These are phyloP conservation scores for Microchrysa polita DNA, from an alignment of 2,888 invertebrate genomes.

Conservation along the genomic window DNA sequence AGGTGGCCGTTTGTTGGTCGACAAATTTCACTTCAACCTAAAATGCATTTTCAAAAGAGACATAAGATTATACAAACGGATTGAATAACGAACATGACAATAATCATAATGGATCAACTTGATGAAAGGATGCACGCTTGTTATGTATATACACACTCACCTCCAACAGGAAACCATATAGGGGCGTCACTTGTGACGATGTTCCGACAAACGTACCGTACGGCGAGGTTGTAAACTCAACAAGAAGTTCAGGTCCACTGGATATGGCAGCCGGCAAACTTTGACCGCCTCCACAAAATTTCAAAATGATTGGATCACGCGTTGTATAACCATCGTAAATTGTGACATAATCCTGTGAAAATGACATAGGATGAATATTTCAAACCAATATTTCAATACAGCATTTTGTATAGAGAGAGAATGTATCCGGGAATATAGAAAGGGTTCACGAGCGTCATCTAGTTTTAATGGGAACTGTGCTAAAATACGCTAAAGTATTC, in stretches of 20 bases:
- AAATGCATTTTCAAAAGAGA: constrained; percentile 36
- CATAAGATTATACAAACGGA: not conserved
- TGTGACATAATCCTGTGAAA: constrained; percentile 79
- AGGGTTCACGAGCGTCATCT: not conserved
- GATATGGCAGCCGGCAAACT: constrained; percentile 86
- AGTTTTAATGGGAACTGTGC: not conserved
- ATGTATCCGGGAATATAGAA: no score
- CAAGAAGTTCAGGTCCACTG: constrained; percentile 86
- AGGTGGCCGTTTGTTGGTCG: constrained; percentile 83
- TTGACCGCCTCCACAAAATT: constrained; percentile 90
- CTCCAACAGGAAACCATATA: constrained; percentile 90
- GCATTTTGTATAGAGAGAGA: not conserved
- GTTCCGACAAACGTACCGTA: constrained; percentile 85
- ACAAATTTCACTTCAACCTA: constrained; percentile 81
- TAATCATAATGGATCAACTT: not conserved
- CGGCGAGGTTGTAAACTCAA: constrained; percentile 89
- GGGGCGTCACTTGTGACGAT: constrained; percentile 78
- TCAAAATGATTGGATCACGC: constrained; percentile 84
- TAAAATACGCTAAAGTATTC: no score
- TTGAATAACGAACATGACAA: constrained; percentile 5
- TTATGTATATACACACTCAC: constrained; percentile 67
- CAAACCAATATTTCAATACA: not conserved
- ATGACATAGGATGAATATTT: constrained; percentile 4
- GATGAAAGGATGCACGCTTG: not conserved
- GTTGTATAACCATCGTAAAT: constrained; percentile 90